Evolutionary conservation across 2,113 vertebrate genomes (phyloP), one percentile per base, ranked within the genome.

Genomic region (Burhinus oedicnemus): DNA sequence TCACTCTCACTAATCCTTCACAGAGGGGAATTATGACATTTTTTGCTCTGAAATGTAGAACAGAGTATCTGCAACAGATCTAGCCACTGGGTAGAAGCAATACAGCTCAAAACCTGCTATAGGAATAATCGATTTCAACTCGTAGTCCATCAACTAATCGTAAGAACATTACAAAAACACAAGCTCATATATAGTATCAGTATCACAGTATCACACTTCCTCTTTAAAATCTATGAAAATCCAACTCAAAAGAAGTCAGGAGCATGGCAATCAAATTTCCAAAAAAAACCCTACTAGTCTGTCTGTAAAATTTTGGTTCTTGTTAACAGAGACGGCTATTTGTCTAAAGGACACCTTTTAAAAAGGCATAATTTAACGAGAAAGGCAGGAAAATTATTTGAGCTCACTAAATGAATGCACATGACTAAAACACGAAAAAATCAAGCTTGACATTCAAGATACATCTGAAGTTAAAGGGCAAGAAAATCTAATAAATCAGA

Each of bases 391-490:
- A 96, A 94, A 95, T 91, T 94, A 90, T 92, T 89, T 21, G n/a
- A 79, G 55, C 32, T 95, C 52, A 65, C 79, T 95, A 95, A 97
- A 97, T 90, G 84, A 92, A 91, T 86, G 47, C 74, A 93, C 71
- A 86, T 94, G 91, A 91, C 93, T 91, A 94, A 92, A 94, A 86
- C 68, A 93, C 2, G 16, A 57, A 82, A 92, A 96, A 94, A 95
- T 88, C 75, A 95, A 93, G 81, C 61, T 91, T 97, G 91, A 96
- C 80, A 91, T 95, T 97, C 80, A 95, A 92, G 80, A 91, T 69
- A 65, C 86, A 91, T 69, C 87, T 95, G 86, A 91, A 95, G 86
- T 89, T 93, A 97, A 95, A 97, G 95, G 93, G 86, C 89, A 97
- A 92, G 90, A 78, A 95, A 92, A 95, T 90, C 83, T 94, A 94